phyloP scores from a whole-genome alignment of 2,797 vertebrate genomes.

The Antennarius maculatus region DNA sequence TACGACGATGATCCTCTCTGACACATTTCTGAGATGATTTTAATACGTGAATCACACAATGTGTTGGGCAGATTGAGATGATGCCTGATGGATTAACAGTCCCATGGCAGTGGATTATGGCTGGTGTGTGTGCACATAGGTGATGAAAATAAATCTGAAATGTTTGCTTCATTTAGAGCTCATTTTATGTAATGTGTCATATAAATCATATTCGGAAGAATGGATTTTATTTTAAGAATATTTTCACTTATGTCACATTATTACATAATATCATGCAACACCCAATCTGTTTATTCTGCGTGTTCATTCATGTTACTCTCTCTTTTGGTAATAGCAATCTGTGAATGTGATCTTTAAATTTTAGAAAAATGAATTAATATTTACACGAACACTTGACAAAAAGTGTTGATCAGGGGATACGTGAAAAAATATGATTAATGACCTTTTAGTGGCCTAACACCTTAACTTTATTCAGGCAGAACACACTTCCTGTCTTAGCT shows the following conservation, averaged over 20 bases:
- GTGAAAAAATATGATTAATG: no score
- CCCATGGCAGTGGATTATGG: constrained; percentile 47
- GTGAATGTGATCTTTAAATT: background rate
- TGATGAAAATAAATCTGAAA: constrained; percentile 25
- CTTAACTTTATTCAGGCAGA: no score
- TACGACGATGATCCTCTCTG: constrained; percentile 31
- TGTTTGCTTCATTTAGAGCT: constrained; percentile 13
- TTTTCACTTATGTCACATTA: background rate
- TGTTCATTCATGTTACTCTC: background rate
- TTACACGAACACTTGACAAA: background rate
- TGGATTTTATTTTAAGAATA: no score
- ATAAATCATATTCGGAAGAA: background rate
- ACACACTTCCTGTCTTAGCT: no score
- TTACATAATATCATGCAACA: constrained; percentile 11
- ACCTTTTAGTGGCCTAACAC: no score
- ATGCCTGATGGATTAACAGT: constrained; percentile 53
- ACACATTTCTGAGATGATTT: constrained; percentile 59
- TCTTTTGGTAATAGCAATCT: background rate
- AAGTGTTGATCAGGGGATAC: background rate
- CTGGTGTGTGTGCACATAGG: constrained; percentile 3
- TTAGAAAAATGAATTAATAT: background rate
- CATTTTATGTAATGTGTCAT: constrained; percentile 13
- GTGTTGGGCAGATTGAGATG: constrained; percentile 55
- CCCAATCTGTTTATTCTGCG: constrained; percentile 4
- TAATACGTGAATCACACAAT: constrained; percentile 26